Percentiles rank a stretch among this genome's conserved stretches.
Conservation (phyloP, 2,113 vertebrate species). For the Tragulus kanchil region DNA sequence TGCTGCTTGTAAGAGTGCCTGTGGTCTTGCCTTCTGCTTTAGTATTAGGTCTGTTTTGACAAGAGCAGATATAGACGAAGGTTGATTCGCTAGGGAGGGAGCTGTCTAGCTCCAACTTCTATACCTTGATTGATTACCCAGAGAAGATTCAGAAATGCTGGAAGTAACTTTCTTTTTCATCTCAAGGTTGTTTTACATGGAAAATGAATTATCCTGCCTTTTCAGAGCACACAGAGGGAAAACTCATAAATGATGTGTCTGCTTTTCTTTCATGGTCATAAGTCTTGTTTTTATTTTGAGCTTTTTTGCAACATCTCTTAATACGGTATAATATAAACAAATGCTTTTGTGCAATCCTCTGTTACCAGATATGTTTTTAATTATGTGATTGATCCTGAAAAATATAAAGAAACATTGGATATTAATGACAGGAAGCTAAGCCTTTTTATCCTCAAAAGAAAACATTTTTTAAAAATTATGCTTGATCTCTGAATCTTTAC, state of each 20-base stretch:
- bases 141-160: conserved; percentile 8
- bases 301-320: conserved; percentile 31
- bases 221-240: not conserved
- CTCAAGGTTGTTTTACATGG: conserved; percentile 35
- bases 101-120: conserved; percentile 17
- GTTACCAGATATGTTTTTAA: conserved; percentile 66
- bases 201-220: conserved; percentile 51
- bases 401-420: conserved; percentile 34
- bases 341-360: conserved; percentile 27
- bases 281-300: conserved; percentile 62
- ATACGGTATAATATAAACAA: conserved; percentile 33
- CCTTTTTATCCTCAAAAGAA: conserved; percentile 46
- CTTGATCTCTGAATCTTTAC: not conserved
- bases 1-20: not conserved
- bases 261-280: conserved; percentile 14
- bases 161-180: conserved; percentile 35
- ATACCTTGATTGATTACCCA: not conserved
- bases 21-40: not conserved
- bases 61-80: not conserved
- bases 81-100: not conserved
- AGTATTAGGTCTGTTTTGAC: not conserved
- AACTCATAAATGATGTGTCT: not conserved
- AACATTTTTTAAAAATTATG: conserved; percentile 33
- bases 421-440: conserved; percentile 55
- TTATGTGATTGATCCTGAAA: conserved; percentile 59